Evolutionary conservation across 2,797 vertebrate genomes (phyloP).

Genomic region (Harpagifer antarcticus): DNA sequence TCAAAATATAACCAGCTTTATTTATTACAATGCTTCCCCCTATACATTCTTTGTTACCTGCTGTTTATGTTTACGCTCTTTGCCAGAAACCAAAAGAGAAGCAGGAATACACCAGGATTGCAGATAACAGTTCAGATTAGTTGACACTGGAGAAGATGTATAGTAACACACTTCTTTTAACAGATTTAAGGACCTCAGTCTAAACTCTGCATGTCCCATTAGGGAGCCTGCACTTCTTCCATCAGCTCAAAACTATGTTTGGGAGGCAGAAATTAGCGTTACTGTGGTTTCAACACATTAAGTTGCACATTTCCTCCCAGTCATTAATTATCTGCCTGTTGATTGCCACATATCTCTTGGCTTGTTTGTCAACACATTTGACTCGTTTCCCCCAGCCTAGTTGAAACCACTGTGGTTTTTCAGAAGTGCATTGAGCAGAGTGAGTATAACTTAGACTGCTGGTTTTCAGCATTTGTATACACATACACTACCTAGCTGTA

Average conservation of each 20-base stretch:
- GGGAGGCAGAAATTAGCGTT: constrained; percentile 42
- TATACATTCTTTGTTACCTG: background rate
- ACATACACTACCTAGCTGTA: constrained; percentile 12
- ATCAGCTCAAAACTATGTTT: constrained; percentile 54
- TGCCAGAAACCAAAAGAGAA: background rate
- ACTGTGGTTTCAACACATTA: constrained; percentile 59
- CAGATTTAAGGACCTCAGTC: background rate
- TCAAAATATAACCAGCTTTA: background rate
- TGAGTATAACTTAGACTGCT: constrained; percentile 49
- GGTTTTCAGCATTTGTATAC: constrained; percentile 33
- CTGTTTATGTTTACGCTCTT: background rate
- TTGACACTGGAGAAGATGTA: background rate
- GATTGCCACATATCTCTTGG: constrained; percentile 53
- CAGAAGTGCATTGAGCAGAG: constrained; percentile 34
- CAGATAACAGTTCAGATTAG: background rate
- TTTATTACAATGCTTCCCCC: background rate
- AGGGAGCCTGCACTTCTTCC: constrained; percentile 21
- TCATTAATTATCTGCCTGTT: constrained; percentile 56
- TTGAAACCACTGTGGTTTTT: constrained; percentile 43
- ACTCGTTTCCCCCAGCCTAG: constrained; percentile 41
- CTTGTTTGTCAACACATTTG: constrained; percentile 71
- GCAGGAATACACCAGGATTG: background rate
- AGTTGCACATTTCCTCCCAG: constrained; percentile 56
- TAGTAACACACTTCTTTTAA: background rate
- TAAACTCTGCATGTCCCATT: constrained; percentile 5